Evolutionary conservation across 1,140 invertebrate genomes (phyloP).

Genomic region (Goniozus legneri): DNA sequence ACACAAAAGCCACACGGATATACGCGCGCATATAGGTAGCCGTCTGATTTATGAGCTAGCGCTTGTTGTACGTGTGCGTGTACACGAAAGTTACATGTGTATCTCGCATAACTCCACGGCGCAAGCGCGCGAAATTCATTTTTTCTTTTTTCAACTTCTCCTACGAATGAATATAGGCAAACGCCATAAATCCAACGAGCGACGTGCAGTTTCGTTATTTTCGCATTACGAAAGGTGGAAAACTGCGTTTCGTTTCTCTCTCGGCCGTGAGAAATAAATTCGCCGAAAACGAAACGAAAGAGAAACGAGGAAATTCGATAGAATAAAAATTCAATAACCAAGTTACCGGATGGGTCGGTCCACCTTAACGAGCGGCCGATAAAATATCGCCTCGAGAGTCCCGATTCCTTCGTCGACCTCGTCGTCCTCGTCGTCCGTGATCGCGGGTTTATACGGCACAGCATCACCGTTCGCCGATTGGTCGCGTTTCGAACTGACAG

Average conservation of each 20-base stretch:
- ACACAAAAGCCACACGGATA: background rate
- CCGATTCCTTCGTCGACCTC: too few species aligned
- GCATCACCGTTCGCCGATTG: constrained; percentile 28
- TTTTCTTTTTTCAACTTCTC: background rate
- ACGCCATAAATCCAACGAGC: too few species aligned
- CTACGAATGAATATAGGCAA: too few species aligned
- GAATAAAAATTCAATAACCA: constrained; percentile 1
- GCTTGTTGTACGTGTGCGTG: constrained; percentile 30
- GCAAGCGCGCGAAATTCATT: constrained; percentile 20
- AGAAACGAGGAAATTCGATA: background rate
- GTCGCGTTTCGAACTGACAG: constrained; percentile 10
- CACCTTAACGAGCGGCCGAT: constrained; percentile 10
- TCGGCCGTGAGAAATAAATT: constrained; percentile 2
- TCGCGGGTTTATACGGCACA: constrained; percentile 17
- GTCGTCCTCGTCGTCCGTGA: constrained; percentile 15
- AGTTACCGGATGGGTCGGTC: constrained; percentile 21
- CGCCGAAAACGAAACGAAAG: background rate
- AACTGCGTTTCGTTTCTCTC: too few species aligned
- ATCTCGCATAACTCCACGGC: constrained; percentile 27
- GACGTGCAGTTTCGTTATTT: background rate
- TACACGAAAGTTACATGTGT: constrained; percentile 34
- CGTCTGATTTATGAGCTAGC: constrained; percentile 41
- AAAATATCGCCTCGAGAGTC: constrained; percentile 17
- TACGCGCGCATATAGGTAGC: constrained; percentile 27
- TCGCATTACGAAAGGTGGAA: too few species aligned